Conservation (phyloP, 1,140 invertebrate species). For the Pseudomyrmex gracilis region DNA sequence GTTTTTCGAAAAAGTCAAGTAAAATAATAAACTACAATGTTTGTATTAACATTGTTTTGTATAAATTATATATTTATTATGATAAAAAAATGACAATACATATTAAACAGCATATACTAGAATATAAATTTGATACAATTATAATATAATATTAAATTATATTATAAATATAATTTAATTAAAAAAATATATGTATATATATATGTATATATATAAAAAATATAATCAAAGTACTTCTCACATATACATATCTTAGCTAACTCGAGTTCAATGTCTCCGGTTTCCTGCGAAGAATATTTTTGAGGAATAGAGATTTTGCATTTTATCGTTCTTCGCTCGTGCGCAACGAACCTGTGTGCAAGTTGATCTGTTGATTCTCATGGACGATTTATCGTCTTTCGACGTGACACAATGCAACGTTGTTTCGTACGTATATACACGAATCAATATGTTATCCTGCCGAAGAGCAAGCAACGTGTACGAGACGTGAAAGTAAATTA, state of each 20-base stretch:
- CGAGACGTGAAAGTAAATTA: constrained; percentile 39
- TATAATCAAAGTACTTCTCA: neutral
- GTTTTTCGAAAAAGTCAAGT: neutral
- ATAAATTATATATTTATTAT: neutral
- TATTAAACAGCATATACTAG: too few species aligned
- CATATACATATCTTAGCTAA: neutral
- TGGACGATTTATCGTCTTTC: constrained; percentile 35
- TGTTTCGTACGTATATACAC: constrained; percentile 1
- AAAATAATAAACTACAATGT: neutral
- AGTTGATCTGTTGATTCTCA: constrained; percentile 8
- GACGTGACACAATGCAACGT: constrained; percentile 41
- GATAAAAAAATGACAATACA: too few species aligned
- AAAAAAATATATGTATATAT: neutral
- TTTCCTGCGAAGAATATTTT: constrained; percentile 13
- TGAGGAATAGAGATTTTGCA: neutral
- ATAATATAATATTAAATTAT: too few species aligned
- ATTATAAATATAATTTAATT: neutral
- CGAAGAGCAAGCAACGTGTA: neutral
- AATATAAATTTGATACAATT: neutral
- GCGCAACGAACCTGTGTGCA: neutral
- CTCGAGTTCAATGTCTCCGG: neutral
- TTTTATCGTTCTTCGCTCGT: neutral
- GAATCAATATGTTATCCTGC: neutral
- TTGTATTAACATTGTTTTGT: neutral
- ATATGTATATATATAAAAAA: too few species aligned